phyloP scores from a whole-genome alignment of 2,113 vertebrate species.

The Campylomormyrus numenius region DNA sequence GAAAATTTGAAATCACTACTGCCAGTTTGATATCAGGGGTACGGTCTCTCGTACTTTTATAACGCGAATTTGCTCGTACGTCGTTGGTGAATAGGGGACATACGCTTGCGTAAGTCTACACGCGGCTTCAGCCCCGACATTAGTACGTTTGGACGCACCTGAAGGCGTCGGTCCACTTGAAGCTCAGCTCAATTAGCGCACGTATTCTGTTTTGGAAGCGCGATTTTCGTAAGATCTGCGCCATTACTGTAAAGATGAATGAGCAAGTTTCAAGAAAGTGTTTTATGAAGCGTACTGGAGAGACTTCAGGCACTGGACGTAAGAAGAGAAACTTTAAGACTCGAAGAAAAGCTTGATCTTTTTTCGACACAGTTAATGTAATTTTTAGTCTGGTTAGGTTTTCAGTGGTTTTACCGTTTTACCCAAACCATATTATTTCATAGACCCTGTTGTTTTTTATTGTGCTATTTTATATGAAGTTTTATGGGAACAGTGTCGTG shows the following conservation, averaged over 20 bases:
- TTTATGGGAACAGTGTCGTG: not conserved
- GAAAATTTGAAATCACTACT: not conserved
- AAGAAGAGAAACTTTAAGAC: not conserved
- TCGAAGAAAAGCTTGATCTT: not conserved
- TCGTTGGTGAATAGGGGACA: not conserved
- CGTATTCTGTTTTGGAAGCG: not conserved
- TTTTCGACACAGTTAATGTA: not conserved
- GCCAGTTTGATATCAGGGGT: not conserved
- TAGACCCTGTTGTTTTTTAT: not conserved
- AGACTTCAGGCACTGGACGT: not conserved
- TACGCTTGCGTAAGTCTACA: not conserved
- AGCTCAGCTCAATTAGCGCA: not conserved
- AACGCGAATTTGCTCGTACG: not conserved
- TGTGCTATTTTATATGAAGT: not conserved
- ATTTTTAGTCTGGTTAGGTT: not conserved
- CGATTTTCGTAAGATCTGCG: not conserved
- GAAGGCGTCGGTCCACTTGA: not conserved
- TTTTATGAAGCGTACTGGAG: not conserved
- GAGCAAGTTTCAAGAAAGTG: not conserved
- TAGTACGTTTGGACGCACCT: not conserved
- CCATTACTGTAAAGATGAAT: not conserved
- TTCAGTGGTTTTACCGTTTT: not conserved
- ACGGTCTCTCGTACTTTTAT: not conserved
- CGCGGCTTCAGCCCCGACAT: not conserved
- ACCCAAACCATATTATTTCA: not conserved